Conservation (phyloP, 2,113 vertebrate species). For the Mobula birostris region DNA sequence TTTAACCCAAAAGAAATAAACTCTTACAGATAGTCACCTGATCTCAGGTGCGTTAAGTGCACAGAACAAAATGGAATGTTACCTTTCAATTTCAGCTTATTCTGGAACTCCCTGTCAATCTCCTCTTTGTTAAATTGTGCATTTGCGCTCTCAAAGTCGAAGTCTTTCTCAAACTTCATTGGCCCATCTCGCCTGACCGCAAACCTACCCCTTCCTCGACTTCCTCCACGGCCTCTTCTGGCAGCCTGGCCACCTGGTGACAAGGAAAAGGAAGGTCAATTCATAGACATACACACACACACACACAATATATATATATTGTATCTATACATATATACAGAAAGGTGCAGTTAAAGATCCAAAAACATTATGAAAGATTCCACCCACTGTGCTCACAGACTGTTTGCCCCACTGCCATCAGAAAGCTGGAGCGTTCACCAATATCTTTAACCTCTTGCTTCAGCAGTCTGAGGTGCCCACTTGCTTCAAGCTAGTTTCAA, state of each 20-base stretch:
- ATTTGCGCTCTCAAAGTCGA: constrained; percentile 96
- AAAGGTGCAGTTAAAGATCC: no score
- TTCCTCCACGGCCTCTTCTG: constrained; percentile 78
- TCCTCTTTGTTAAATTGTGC: constrained; percentile 98
- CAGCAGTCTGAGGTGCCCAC: no score
- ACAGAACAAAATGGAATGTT: constrained; percentile 39
- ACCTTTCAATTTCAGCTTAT: constrained; percentile 97
- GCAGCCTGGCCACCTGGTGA: constrained; percentile 55
- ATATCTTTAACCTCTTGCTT: no score
- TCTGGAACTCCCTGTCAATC: constrained; percentile 94
- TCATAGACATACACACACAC: no score
- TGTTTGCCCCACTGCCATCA: no score
- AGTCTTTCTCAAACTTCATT: constrained; percentile 98
- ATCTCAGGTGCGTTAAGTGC: neutral
- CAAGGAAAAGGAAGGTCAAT: neutral
- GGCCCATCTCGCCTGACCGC: constrained; percentile 79
- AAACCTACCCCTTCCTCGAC: constrained; percentile 80
- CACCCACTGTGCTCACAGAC: no score
- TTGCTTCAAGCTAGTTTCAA: no score
- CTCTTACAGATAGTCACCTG: neutral
- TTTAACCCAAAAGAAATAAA: neutral
- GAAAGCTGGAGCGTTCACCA: no score
- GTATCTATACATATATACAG: no score
- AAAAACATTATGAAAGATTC: no score
- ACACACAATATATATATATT: neutral